Base-by-base conservation (phyloP, 1,140 invertebrate species). In the Sipha flava region DNA sequence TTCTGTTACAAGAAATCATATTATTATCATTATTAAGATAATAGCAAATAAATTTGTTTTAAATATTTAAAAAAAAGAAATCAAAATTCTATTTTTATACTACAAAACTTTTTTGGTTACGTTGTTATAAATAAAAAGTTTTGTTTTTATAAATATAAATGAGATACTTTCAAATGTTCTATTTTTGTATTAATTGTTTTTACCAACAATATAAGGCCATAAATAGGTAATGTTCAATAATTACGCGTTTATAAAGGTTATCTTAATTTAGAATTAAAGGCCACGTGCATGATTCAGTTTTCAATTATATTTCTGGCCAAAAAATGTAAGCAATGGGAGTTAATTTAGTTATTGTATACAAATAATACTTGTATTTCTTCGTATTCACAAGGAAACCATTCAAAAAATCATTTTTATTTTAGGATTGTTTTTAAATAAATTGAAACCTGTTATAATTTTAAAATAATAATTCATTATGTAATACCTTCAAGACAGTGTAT, bases 191-290 rank as follows among this genome's bases (percentile, higher is more conserved):
- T 37, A 34, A 37, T 26, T 43, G 37, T 68, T 68, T 68, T 1
- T 5, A 2, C 5, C 45, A 68, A 45, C 40, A 66, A 68, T 68
- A 68, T 68, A 26, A 68, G 40, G 64, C 43, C 64, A 68, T 23
- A 45, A 68, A 68, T 68, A 68, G 6, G 64, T 47, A 45, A 47
- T 70, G 34, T 68, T 21, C 16, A 68, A 68, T 70, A 29, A 70
- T 70, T 70, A 29, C 16, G n/a, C n/a, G 40, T 70, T 70, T 47
- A 70, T 10, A 70, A 70, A 45, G 66, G 66, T 47, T 70, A 70
- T 70, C 66, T 70, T 45, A 70, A 70, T 70, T 70, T 70, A 70
- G 43, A 16, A 45, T 47, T 70, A 47, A 47, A 70, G 66, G 66
- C 26, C 66, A 70, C 66, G 23, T 70, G 66, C 9, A 18, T 47